phyloP scores from a whole-genome alignment of 2,797 vertebrate genomes.

The Sternarchorhynchus goeldii region DNA sequence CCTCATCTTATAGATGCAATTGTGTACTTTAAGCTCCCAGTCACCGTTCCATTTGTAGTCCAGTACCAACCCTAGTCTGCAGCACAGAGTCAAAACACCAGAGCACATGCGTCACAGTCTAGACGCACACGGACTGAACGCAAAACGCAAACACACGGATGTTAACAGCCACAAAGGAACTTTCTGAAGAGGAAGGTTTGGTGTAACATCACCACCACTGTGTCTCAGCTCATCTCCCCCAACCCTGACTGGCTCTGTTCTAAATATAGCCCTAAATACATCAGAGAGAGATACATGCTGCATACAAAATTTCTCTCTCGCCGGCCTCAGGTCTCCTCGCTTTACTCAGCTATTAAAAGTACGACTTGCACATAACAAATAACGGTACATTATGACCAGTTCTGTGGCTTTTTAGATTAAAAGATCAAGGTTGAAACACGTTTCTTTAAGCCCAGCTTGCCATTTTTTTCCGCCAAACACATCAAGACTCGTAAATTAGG shows the following conservation, averaged over 20 bases:
- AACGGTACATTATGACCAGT: background rate
- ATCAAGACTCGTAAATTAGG: background rate
- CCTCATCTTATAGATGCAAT: too few species aligned
- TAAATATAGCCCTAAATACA: constrained; percentile 5
- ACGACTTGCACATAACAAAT: background rate
- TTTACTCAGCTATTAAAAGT: constrained; percentile 4
- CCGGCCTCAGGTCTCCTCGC: background rate
- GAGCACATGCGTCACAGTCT: background rate
- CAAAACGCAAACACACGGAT: background rate
- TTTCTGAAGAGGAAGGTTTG: background rate
- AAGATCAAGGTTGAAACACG: constrained; percentile 9
- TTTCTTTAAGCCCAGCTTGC: constrained; percentile 4
- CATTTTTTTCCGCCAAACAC: constrained; percentile 25
- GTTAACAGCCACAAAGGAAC: background rate
- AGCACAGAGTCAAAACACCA: background rate
- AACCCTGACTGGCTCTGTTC: background rate
- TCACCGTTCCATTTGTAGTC: background rate
- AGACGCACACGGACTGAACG: background rate
- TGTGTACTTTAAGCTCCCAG: too few species aligned
- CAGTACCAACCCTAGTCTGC: background rate
- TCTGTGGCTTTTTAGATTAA: background rate
- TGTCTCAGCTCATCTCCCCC: background rate
- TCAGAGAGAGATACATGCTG: background rate
- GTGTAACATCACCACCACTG: background rate
- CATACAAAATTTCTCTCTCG: background rate